phyloP scores from a whole-genome alignment of 92 coral and sea anemone species.

The Desmophyllum pertusum region DNA sequence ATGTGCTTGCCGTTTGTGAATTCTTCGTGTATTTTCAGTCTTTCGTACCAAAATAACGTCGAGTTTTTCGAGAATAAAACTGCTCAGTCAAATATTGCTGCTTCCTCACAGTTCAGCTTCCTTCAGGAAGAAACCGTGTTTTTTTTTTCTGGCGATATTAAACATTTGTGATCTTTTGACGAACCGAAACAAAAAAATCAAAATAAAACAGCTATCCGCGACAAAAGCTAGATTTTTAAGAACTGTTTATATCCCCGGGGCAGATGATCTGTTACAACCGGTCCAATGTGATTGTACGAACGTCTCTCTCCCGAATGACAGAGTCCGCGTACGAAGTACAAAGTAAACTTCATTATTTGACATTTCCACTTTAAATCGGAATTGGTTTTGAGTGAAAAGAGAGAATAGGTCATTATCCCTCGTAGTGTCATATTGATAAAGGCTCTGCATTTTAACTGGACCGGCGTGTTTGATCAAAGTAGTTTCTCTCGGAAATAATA shows the following conservation, averaged over 20 bases:
- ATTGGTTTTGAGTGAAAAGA: constrained; percentile 15
- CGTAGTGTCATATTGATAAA: constrained; percentile 39
- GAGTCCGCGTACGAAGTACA: background rate
- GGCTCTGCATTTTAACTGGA: constrained; percentile 21
- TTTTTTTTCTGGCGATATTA: background rate
- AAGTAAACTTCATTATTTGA: constrained; percentile 27
- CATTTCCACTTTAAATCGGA: constrained; percentile 28
- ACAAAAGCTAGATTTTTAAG: background rate
- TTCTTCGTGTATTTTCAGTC: background rate
- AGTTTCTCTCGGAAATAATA: constrained; percentile 1
- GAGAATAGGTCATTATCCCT: constrained; percentile 30
- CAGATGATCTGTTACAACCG: background rate
- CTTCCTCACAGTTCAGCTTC: background rate
- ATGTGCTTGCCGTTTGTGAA: background rate
- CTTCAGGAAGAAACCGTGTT: background rate
- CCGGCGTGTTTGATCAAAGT: constrained; percentile 20
- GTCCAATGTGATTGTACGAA: background rate
- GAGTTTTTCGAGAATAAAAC: background rate
- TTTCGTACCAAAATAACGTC: background rate
- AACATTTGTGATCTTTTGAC: background rate
- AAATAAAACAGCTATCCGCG: background rate
- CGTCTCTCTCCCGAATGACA: constrained; percentile 18
- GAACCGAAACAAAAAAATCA: background rate
- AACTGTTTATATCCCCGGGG: constrained; percentile 14
- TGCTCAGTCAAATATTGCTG: background rate